Evolutionary conservation across 1,140 invertebrate genomes (phyloP), one percentile per base, ranked within the genome.

Genomic region (Battus philenor): DNA sequence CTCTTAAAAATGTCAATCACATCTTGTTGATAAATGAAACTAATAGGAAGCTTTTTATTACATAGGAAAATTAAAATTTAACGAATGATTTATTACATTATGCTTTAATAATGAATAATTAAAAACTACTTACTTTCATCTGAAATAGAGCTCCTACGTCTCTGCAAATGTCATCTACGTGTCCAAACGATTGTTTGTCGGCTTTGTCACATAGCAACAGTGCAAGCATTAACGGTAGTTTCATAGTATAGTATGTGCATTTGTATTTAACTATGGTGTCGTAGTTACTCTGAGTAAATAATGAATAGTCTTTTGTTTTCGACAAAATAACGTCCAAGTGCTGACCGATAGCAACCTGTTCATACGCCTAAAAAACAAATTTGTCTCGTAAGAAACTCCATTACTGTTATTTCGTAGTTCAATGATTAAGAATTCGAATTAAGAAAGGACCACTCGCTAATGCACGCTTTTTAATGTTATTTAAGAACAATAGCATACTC

Each of bases 241-340:
- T 41, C 24, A 41, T 16, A 6, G 24, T 41, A 13, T 41, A 41
- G 10, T 27, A 41, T 2, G 38, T 41, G 38, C 38, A 41, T 9
- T 41, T 41, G 15, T 41, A 41, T 26, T 22, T 20, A n/a, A 41
- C 27, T 13, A 29, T 29, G n/a, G 20, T 33, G 12, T 17, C 17
- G 9, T 38, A 26, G 26, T 43, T 44, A 16, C 15, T 29, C 34
- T 38, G 41, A 16, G n/a, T 39, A 44, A 44, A 54, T 62, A 74
- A 68, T 90, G 92, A 84, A 41, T 9, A 41, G 11, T 41, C 38
- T 10, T 9, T 29, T 17, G 38, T 7, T 18, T n/a, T 41, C 2
- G 38, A 13, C 8, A 41, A 16, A 17, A 41, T 10, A 7, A 15
- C 13, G 38, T 41, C 38, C 24, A 41, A 41, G 20, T 41, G 38